Evolutionary conservation across 2,113 vertebrate species (phyloP), one percentile per base, ranked within the genome.

Genomic region (Edolisoma coerulescens): DNA sequence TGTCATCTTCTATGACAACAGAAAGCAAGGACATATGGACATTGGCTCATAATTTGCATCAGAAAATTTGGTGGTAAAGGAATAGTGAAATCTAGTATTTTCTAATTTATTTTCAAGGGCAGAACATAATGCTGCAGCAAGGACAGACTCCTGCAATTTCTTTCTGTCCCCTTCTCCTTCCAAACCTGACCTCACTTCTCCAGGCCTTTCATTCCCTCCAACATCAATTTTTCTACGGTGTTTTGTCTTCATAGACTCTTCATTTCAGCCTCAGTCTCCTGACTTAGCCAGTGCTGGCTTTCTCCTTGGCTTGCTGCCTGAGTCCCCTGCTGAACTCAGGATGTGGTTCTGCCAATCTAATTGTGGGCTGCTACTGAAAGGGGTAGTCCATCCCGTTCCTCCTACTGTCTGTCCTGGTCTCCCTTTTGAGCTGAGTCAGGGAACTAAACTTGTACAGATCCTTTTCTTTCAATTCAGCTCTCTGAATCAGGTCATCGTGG

Each of bases 291-390:
- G 53, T 60, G 69, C 84, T 94, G 93, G 47, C 70, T 95, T 91
- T 94, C 77, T 96, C 45, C 84, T 91, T 95, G 95, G 95, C 93
- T 84, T 78, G 44, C 69, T 95, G 95, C 95, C 96, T 0, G 28
- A 92, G 93, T 96, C 76, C 91, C 89, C 86, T 84, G 88, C 86
- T 96, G 94, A 95, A 88, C 94, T 96, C 96, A 90, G 95, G 94
- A 93, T 96, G 94, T 92, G 93, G 89, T 89, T 95, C 91, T 97
- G 96, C 94, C 94, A 89, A 63, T 93, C 90, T 84, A 74, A 89
- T 92, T 97, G 95, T 84, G 94, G 92, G 92, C 92, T 92, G 91
- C 90, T 92, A 67, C 88, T 90, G 92, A 92, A 95, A 95, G 79
- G 76, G 69, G 39, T 81, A 84, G 83, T 90, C 68, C 69, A 16